These are phyloP conservation scores for Drosophila bocqueti DNA, from an alignment of 1,140 invertebrate genomes.

Conservation along the genomic window DNA sequence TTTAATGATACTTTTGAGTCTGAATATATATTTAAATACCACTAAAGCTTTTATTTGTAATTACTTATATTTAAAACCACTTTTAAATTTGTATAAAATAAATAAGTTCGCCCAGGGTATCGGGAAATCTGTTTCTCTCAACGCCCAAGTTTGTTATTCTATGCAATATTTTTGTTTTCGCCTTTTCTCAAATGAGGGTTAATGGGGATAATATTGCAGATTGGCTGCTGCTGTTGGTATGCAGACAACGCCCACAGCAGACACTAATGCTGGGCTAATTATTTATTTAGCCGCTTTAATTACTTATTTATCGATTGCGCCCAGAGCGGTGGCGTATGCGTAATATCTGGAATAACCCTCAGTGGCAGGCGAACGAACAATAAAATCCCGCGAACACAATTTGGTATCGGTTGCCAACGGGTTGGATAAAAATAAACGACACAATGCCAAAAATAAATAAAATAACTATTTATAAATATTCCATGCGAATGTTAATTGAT, in stretches of 20 bases:
- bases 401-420: conserved; percentile 24
- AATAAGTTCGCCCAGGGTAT: conserved; percentile 10
- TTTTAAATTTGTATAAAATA: background rate
- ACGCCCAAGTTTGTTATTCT: background rate
- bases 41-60: background rate
- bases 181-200: conserved; percentile 3
- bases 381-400: conserved; percentile 24
- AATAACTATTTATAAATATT: conserved; percentile 47
- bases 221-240: conserved; percentile 28
- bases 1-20: background rate
- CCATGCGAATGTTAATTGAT: conserved; percentile 28
- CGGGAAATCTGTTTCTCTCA: background rate
- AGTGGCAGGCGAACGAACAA: conserved; percentile 18
- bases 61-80: background rate
- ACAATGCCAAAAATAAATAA: conserved; percentile 45
- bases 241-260: conserved; percentile 43
- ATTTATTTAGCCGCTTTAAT: conserved; percentile 77
- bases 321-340: conserved; percentile 59
- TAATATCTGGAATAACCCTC: conserved; percentile 37
- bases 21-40: background rate
- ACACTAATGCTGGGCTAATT: conserved; percentile 57
- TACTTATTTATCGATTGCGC: conserved; percentile 68
- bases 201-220: conserved; percentile 50
- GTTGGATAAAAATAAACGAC: conserved; percentile 61
- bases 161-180: conserved; percentile 5